These are phyloP conservation scores for Oryzias woworae DNA, from an alignment of 2,113 vertebrate species.

Conservation along the genomic window DNA sequence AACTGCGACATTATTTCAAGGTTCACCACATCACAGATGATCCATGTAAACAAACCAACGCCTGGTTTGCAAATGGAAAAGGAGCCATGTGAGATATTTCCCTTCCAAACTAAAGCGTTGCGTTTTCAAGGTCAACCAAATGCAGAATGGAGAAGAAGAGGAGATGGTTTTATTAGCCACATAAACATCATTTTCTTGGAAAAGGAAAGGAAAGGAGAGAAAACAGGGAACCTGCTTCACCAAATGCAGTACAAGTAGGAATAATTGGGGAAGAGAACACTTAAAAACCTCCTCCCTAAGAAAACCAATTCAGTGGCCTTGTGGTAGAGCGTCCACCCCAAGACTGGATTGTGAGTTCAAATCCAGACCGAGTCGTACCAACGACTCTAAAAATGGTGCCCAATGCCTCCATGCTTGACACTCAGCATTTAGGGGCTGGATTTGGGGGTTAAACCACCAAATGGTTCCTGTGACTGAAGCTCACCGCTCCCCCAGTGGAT, in stretches of 20 bases:
- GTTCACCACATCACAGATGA: conserved; percentile 9
- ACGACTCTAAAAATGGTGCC: too few species aligned
- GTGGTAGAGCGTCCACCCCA: too few species aligned
- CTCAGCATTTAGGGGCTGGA: too few species aligned
- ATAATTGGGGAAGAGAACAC: conserved; percentile 14
- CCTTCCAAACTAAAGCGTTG: not conserved
- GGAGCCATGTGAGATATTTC: not conserved
- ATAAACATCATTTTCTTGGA: conserved; percentile 6
- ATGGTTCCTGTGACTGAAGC: too few species aligned
- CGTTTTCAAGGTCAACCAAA: conserved; percentile 9
- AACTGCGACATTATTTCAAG: conserved; percentile 25
- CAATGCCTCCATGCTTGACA: too few species aligned
- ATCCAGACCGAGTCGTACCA: too few species aligned
- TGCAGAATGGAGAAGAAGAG: conserved; percentile 6
- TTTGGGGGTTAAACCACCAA: too few species aligned
- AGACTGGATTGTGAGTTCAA: too few species aligned
- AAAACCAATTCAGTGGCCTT: too few species aligned
- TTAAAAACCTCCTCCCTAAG: not conserved
- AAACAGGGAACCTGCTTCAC: not conserved
- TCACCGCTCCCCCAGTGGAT: too few species aligned
- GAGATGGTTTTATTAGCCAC: not conserved
- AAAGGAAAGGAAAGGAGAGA: not conserved
- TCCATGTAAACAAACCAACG: conserved; percentile 17
- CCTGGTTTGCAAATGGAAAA: not conserved
- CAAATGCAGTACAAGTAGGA: conserved; percentile 21